Evolutionary conservation across 2,797 vertebrate genomes (phyloP), one percentile per base, ranked within the genome.

Genomic region (Novumbra hubbsi): DNA sequence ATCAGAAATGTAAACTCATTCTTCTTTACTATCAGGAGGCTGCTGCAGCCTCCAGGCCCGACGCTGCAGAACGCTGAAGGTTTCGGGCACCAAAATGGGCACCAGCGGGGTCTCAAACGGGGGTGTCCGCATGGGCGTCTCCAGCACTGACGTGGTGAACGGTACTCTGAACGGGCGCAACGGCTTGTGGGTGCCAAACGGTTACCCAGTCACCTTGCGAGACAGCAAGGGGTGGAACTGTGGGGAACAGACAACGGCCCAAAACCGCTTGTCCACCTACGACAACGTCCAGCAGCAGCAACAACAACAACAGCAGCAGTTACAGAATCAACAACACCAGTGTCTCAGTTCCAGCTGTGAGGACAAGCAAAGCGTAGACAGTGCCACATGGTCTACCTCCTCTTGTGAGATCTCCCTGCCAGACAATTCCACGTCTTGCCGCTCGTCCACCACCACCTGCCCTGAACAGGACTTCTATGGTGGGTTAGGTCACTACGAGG

Each of bases 381-480:
- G 98, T 2, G 97, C 98, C 81, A 98, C 98, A 45, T 99, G 98
- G 98, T 99, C 98, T 81, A 98, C 97, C 0, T 99, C 98, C 9
- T 99, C 98, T 19, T 99, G 97, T 38, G 98, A 99, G 78, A 99
- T 99, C 89, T 99, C 98, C 27, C 94, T 99, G 1, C 96, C 97
- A 0, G 97, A 99, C 84, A 96, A 97, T 86, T 98, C 97, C 83
- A 96, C 92, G 5, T 99, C 97, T 73, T 98, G 96, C 68, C 96
- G 97, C 72, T 98, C 97, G 0, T 99, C 98, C 75, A 99, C 97
- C 70, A 99, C 97, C 45, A 99, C 98, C 70, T 99, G 97, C 81
- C 97, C 98, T 0, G 97, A 99, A 74, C 96, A 96, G 88, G 98
- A 99, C 91, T 98, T 97, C 83, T 98, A 94, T 1, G 90, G 79